phyloP scores from a whole-genome alignment of 2,797 vertebrate species.

The Pangasius larnaudii region DNA sequence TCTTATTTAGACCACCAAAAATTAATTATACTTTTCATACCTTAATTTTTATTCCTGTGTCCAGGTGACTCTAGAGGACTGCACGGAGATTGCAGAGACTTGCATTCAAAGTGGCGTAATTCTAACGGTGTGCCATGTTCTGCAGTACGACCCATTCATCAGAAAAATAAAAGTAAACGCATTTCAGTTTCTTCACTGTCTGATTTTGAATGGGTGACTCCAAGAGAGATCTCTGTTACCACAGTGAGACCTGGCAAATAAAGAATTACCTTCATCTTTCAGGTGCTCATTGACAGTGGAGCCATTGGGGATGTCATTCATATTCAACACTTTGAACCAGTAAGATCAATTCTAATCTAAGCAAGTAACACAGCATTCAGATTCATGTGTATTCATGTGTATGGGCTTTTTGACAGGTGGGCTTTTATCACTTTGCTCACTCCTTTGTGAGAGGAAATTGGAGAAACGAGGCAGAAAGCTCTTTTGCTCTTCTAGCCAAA shows the following conservation, averaged over 20 bases:
- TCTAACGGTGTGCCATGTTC: slow-evolving; percentile 81
- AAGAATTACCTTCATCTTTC: slow-evolving; percentile 3
- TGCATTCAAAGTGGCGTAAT: slow-evolving; percentile 76
- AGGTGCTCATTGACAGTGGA: slow-evolving; percentile 79
- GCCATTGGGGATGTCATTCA: slow-evolving; percentile 81
- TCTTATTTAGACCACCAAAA: background rate
- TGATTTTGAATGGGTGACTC: background rate
- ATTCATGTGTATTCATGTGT: background rate
- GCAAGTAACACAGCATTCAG: background rate
- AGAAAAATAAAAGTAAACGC: slow-evolving; percentile 77
- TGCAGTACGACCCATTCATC: slow-evolving; percentile 79
- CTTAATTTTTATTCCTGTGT: slow-evolving; percentile 14
- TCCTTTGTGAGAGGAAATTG: slow-evolving; percentile 87
- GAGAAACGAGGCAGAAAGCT: slow-evolving; percentile 84
- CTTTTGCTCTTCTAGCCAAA: slow-evolving; percentile 83
- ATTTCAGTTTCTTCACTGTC: background rate
- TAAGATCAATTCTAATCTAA: slow-evolving; percentile 60
- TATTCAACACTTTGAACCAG: slow-evolving; percentile 86
- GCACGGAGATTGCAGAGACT: slow-evolving; percentile 73
- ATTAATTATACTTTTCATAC: background rate
- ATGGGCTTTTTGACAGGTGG: slow-evolving; percentile 71
- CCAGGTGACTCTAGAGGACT: slow-evolving; percentile 78
- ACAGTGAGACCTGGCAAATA: too few species aligned
- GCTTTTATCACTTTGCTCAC: slow-evolving; percentile 86
- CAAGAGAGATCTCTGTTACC: background rate